phyloP scores from a whole-genome alignment of 1,140 invertebrate genomes.

The Papilio dardanus region DNA sequence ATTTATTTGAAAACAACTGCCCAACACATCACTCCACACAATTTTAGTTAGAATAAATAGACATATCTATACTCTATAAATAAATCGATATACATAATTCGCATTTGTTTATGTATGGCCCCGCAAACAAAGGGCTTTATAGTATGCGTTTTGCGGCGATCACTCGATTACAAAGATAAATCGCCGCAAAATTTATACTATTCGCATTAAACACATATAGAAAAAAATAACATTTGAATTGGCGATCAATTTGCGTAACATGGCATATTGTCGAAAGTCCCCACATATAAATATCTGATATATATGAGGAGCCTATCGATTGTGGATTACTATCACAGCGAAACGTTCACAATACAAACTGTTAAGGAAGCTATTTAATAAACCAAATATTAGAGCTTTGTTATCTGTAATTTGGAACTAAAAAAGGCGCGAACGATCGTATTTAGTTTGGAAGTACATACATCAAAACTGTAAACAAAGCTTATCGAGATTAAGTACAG shows the following conservation, averaged over 20 bases:
- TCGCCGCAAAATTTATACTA: background rate
- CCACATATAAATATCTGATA: conserved; percentile 5
- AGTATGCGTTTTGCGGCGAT: background rate
- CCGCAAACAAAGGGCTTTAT: conserved; percentile 20
- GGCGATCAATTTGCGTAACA: background rate
- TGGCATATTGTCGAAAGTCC: conserved; percentile 14
- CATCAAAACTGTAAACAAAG: background rate
- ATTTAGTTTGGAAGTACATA: background rate
- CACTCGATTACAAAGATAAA: background rate
- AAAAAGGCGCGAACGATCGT: background rate
- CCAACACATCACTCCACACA: conserved; percentile 39
- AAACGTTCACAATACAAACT: conserved; percentile 28
- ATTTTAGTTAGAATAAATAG: conserved; percentile 38
- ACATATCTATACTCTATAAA: conserved; percentile 35
- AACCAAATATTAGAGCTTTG: background rate
- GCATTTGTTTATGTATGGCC: conserved; percentile 27
- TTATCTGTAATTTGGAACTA: background rate
- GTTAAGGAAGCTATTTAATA: background rate
- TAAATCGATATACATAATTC: conserved; percentile 33
- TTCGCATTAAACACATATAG: background rate
- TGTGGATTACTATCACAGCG: conserved; percentile 31
- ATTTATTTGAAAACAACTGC: conserved; percentile 39
- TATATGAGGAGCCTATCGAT: background rate
- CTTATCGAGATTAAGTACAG: conserved; percentile 52
- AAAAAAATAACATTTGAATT: background rate